Base-by-base conservation (phyloP, 35 echinoderm and acorn worm species). In the Strongylocentrotus purpuratus region DNA sequence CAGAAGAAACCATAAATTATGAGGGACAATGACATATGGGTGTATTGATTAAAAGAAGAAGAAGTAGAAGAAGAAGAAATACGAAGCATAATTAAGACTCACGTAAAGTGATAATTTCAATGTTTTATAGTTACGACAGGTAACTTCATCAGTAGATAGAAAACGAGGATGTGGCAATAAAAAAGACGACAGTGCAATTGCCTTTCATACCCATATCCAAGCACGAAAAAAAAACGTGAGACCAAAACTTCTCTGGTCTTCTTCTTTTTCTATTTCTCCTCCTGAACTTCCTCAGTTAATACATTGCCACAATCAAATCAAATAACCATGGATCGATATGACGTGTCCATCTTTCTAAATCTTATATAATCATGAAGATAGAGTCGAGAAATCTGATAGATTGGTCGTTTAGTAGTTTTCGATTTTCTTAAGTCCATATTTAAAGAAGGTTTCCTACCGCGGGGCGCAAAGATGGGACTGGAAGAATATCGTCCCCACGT, bases 321-420 rank as follows among this genome's bases (percentile, higher is more conserved):
- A 89, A 89, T 89, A 89, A 46, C 87, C 18, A 2, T 45, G 87
- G 87, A 33, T 89, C 87, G 32, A 89, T 48, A 47, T 46, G 91
- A 93, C 48, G 91, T 58, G 91, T 93, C 91, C 48, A 48, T 93
- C 31, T 58, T 93, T 58, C 91, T 46, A 93, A 93, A 93, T 93
- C 91, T 47, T 93, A 47, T 93, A 93, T 93, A 93, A 93, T 93
- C 91, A 93, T 58, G 46, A 93, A 93, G 91, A 93, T 93, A 50
- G 91, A 93, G 46, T 25, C 31, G 48, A 93, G 91, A 58, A 93
- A 93, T 93, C 91, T 93, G 91, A 93, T 58, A 93, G 91, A 93
- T 93, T 58, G 45, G 91, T 58, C 91, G 48, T 93, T 58, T 50
- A 93, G 91, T 33, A 93, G 45, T 46, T 55, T 93, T 93, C 91